These are phyloP conservation scores for Nemurella pictetii DNA, from an alignment of 2,888 invertebrate genomes.

Conservation along the genomic window DNA sequence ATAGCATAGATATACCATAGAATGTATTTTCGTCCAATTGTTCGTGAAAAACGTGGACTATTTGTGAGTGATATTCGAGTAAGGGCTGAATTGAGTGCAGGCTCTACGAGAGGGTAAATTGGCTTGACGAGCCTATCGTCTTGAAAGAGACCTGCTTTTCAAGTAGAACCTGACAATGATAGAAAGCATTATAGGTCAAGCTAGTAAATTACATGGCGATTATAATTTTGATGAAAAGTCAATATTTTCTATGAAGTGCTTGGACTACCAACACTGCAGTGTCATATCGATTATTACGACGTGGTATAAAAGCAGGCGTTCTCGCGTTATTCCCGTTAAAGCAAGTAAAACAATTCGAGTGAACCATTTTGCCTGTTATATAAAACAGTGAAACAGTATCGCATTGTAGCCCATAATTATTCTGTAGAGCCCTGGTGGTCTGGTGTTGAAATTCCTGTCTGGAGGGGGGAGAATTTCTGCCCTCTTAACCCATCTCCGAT, in stretches of 20 bases:
- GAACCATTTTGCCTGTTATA: background rate
- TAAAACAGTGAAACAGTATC: background rate
- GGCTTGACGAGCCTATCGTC: too few relatives aligned
- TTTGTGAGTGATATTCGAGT: too few relatives aligned
- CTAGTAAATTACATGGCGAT: background rate
- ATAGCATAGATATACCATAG: too few relatives aligned
- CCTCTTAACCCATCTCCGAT: too few relatives aligned
- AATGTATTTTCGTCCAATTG: too few relatives aligned
- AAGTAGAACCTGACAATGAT: too few relatives aligned
- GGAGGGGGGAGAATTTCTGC: background rate
- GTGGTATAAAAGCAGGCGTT: background rate
- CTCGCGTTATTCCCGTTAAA: background rate
- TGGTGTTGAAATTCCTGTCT: background rate
- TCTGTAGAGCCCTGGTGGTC: background rate
- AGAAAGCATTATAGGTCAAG: background rate
- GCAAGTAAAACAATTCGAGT: background rate
- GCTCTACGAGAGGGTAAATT: too few relatives aligned
- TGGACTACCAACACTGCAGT: background rate
- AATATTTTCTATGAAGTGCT: background rate
- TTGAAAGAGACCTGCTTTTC: too few relatives aligned
- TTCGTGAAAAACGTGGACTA: too few relatives aligned
- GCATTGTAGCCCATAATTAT: background rate
- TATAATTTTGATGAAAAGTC: background rate
- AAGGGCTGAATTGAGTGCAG: too few relatives aligned
- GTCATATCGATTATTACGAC: background rate